These are phyloP conservation scores for Drosophila persimilis DNA, from an alignment of 1,140 invertebrate genomes.

Conservation along the genomic window DNA sequence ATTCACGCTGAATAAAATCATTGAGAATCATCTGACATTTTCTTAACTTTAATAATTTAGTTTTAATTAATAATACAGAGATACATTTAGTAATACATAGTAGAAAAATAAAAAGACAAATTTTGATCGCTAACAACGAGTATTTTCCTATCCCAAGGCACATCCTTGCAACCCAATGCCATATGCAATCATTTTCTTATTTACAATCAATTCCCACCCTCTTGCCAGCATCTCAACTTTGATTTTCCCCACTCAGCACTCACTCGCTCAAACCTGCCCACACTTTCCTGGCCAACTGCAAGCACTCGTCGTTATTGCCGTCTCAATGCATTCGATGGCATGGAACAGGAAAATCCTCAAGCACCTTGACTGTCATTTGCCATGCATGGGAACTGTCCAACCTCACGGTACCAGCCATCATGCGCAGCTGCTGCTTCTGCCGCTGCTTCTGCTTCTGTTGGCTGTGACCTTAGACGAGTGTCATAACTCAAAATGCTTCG, in stretches of 20 bases:
- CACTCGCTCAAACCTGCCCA: neutral
- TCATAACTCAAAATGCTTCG: constrained; percentile 62
- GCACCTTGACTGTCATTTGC: constrained; percentile 64
- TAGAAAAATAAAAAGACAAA: too few relatives aligned
- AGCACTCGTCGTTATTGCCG: constrained; percentile 34
- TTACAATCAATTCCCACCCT: constrained; percentile 43
- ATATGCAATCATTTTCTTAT: constrained; percentile 47
- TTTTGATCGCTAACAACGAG: too few relatives aligned
- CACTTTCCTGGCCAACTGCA: constrained; percentile 47
- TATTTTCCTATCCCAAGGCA: too few relatives aligned
- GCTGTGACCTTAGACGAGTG: constrained; percentile 61
- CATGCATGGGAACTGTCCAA: constrained; percentile 54
- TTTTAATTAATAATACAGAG: too few relatives aligned
- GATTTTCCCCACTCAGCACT: constrained; percentile 3
- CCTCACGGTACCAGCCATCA: constrained; percentile 38
- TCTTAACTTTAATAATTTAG: too few relatives aligned
- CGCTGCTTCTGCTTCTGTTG: too few relatives aligned
- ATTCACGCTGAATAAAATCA: too few relatives aligned
- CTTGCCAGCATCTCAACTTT: constrained; percentile 23
- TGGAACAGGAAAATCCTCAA: constrained; percentile 42
- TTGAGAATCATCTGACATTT: too few relatives aligned
- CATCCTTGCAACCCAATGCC: constrained; percentile 17
- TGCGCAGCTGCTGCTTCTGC: constrained; percentile 37
- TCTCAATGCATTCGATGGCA: constrained; percentile 55
- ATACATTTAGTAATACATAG: too few relatives aligned